These are phyloP conservation scores for Orchesella cincta DNA, from an alignment of 1,140 invertebrate species.

Conservation along the genomic window DNA sequence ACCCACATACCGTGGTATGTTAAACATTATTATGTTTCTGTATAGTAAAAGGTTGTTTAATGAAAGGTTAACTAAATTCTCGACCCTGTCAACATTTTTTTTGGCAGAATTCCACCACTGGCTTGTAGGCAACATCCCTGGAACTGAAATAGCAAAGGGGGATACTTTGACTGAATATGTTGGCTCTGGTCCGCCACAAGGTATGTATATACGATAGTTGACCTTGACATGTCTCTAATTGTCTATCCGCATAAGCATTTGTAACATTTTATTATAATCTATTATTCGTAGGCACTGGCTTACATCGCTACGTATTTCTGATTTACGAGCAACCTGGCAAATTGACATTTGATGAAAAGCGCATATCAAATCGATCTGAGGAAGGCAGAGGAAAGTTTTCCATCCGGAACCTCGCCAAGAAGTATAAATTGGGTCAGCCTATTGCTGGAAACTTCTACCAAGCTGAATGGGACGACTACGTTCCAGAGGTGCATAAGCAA, in stretches of 20 bases:
- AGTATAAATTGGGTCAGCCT: conserved; percentile 78
- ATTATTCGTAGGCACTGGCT: no score
- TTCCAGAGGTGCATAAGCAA: conserved; percentile 74
- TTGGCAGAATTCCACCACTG: conserved; percentile 88
- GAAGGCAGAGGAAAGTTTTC: conserved; percentile 77
- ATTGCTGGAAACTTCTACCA: conserved; percentile 87
- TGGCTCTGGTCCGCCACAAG: conserved; percentile 78
- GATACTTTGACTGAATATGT: conserved; percentile 76
- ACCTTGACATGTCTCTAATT: no score
- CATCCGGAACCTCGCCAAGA: conserved; percentile 76
- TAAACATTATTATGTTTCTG: no score
- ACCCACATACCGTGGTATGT: conserved; percentile 66
- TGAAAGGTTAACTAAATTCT: no score
- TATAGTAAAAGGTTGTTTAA: no score
- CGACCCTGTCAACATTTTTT: no score
- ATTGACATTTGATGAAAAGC: conserved; percentile 57
- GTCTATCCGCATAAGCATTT: no score
- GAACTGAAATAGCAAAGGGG: conserved; percentile 69
- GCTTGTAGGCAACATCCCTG: conserved; percentile 88
- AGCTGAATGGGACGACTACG: conserved; percentile 88
- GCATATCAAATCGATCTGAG: conserved; percentile 60
- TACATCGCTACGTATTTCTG: conserved; percentile 86
- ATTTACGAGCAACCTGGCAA: conserved; percentile 61
- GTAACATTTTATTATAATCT: no score
- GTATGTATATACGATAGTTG: no score